A percentile compares a stretch with the other conserved stretches of the same genome.
Conservation (phyloP, 2,797 vertebrate species). For the Leuciscus waleckii region DNA sequence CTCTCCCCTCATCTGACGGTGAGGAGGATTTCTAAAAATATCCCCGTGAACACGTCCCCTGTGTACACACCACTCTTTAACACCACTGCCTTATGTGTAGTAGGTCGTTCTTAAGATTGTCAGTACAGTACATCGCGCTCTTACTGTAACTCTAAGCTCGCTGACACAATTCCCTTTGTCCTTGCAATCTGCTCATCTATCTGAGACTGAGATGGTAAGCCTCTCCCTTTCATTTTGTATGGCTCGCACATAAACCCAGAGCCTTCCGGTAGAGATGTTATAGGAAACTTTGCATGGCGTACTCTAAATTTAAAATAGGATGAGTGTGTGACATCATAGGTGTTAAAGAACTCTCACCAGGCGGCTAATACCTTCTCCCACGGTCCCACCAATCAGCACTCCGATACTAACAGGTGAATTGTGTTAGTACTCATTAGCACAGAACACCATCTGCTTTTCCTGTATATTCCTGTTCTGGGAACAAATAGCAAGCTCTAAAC, state of each 20-base stretch:
- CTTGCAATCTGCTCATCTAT: constrained; percentile 9
- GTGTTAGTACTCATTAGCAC: constrained; percentile 16
- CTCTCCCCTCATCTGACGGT: constrained; percentile 45
- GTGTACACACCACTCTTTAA: constrained; percentile 20
- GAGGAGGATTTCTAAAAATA: constrained; percentile 58
- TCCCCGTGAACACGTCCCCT: constrained; percentile 11
- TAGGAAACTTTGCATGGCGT: background rate
- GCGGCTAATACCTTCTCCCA: constrained; percentile 12
- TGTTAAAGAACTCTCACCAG: constrained; percentile 18
- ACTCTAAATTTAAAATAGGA: constrained; percentile 26
- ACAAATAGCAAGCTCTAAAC: constrained; percentile 23
- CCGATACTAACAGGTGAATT: constrained; percentile 34
- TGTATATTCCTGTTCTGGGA: constrained; percentile 19
- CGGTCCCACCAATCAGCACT: constrained; percentile 14
- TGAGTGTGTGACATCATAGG: constrained; percentile 14
- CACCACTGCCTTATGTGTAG: constrained; percentile 19
- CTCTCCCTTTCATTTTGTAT: constrained; percentile 9
- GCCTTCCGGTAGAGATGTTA: background rate
- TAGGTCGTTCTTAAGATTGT: background rate
- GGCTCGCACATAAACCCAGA: background rate
- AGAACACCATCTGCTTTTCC: constrained; percentile 33
- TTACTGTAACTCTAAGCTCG: background rate
- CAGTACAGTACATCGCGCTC: constrained; percentile 4
- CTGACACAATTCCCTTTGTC: constrained; percentile 21
- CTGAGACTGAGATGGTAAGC: constrained; percentile 2